Evolutionary conservation across 2,113 vertebrate genomes (phyloP), one percentile per base, ranked within the genome.

Genomic region (Pedionomus torquatus): DNA sequence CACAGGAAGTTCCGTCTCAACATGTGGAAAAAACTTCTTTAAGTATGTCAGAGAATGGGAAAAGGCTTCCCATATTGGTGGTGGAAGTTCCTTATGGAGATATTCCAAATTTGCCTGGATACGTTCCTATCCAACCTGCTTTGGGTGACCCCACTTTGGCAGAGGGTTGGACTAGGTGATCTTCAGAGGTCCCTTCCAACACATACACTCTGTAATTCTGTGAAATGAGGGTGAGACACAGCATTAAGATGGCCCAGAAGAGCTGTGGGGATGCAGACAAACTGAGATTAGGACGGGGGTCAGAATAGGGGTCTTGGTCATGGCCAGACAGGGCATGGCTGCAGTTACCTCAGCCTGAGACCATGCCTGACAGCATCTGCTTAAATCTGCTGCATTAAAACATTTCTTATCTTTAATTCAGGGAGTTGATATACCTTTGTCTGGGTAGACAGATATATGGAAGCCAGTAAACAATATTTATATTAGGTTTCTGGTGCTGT

Each of bases 341-440:
- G 26, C 20, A 25, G 9, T 46, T 33, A 51, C 7, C 7, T 71
- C 64, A 26, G 49, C 28, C 16, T 37, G 26, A 63, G 33, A 44
- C 33, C 16, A 17, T 1, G 1, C 11, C 33, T 41, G 28, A 46
- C 18, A 39, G 5, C 35, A 37, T 13, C 0, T 0, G 26, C 13
- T 76, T 51, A 57, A 82, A 70, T 30, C 21, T 21, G 13, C n/a
- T n/a, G n/a, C 54, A 37, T 61, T 75, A 64, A 25, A 43, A 72
- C 3, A 26, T 28, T 43, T 85, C 5, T 46, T 80, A 63, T 25
- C 10, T 80, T 81, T 76, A 37, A 18, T 91, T 70, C 25, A 57
- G 14, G 19, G 65, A 77, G 9, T 0, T 77, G 35, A 68, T 57
- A 77, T 37, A 17, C 3, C 6, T 72, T 63, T 54, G 24, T 72